Percentiles rank a stretch among this genome's conserved stretches.
These are phyloP conservation scores for Anguilla obscura DNA, from an alignment of 2,797 vertebrate species.

Conservation along the genomic window DNA sequence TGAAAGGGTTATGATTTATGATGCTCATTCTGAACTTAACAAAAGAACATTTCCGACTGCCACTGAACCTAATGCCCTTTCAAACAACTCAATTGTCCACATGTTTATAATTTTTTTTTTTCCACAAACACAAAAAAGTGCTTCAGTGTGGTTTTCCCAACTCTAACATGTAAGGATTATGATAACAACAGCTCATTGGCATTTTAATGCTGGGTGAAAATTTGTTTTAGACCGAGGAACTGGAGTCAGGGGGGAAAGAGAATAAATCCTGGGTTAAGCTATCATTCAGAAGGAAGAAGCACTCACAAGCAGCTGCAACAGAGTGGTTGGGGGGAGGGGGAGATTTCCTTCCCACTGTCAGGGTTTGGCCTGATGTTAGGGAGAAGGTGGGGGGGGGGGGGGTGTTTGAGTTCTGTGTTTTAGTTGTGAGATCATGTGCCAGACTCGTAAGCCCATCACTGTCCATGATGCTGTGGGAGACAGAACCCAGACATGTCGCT, in stretches of 20 bases:
- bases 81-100: slow-evolving; percentile 34
- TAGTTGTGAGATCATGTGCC: slow-evolving; percentile 12
- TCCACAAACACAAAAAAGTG: slow-evolving; percentile 30
- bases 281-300: slow-evolving; percentile 4
- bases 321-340: not conserved
- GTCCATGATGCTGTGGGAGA: slow-evolving; percentile 37
- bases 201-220: slow-evolving; percentile 22
- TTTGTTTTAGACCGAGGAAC: not conserved
- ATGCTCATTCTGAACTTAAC: slow-evolving; percentile 26
- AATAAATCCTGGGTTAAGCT: slow-evolving; percentile 4
- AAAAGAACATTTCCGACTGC: slow-evolving; percentile 39
- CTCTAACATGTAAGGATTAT: slow-evolving; percentile 30
- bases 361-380: not conserved
- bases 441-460: slow-evolving; percentile 33
- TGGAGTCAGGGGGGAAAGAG: not conserved
- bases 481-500: slow-evolving; percentile 49
- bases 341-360: slow-evolving; percentile 15
- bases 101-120: slow-evolving; percentile 6
- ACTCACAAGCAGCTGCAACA: slow-evolving; percentile 2
- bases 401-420: not conserved
- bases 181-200: slow-evolving; percentile 15
- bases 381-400: not conserved
- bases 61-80: slow-evolving; percentile 42
- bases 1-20: slow-evolving; percentile 43
- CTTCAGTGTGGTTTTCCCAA: slow-evolving; percentile 17